Evolutionary conservation across 2,113 vertebrate species (phyloP).

Genomic region (Lepisosteus oculatus): DNA sequence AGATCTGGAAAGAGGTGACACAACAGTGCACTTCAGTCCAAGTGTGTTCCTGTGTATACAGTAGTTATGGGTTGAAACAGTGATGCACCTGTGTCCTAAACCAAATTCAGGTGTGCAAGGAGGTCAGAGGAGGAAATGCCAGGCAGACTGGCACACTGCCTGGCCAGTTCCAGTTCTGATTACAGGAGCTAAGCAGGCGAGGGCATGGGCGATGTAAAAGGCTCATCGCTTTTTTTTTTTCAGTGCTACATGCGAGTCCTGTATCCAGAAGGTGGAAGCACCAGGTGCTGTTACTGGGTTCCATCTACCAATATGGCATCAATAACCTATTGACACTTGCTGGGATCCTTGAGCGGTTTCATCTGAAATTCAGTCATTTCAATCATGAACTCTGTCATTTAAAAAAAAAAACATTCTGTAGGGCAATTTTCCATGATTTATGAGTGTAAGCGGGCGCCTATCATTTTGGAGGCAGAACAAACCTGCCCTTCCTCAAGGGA

Average conservation of each 20-base stretch:
- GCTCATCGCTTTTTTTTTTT: not conserved
- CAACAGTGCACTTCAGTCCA: too few species aligned
- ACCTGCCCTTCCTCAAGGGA: too few species aligned
- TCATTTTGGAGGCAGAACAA: too few species aligned
- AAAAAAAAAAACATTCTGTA: too few species aligned
- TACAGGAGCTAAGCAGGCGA: not conserved
- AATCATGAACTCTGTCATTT: too few species aligned
- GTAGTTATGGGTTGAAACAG: constrained; percentile 9
- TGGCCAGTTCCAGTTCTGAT: not conserved
- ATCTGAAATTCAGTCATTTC: too few species aligned
- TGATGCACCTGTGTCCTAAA: constrained; percentile 37
- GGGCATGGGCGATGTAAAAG: not conserved
- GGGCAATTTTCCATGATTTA: too few species aligned
- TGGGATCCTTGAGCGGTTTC: too few species aligned
- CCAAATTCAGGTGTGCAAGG: constrained; percentile 48
- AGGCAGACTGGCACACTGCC: constrained; percentile 26
- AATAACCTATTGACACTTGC: too few species aligned
- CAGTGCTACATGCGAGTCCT: not conserved
- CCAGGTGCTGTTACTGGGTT: too few species aligned
- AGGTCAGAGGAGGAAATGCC: constrained; percentile 57
- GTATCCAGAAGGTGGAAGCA: constrained; percentile 17
- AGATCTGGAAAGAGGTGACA: constrained; percentile 18
- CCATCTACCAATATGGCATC: too few species aligned
- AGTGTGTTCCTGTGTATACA: constrained; percentile 1
- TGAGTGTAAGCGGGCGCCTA: too few species aligned